These are phyloP conservation scores for Genyomyrus donnyi DNA, from an alignment of 2,113 vertebrate genomes.

Conservation along the genomic window DNA sequence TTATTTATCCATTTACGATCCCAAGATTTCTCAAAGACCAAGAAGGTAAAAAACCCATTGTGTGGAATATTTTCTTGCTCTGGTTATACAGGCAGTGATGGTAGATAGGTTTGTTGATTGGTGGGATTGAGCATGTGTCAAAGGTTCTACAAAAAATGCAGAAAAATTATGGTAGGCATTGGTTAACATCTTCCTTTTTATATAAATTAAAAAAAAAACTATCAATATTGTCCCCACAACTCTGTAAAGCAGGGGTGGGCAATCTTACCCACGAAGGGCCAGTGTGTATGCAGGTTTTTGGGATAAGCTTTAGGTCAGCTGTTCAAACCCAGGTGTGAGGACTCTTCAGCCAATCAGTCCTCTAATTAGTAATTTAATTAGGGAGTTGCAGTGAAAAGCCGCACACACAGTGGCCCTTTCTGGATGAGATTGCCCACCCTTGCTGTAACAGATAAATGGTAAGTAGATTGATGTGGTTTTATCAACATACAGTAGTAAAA, in stretches of 20 bases:
- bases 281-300: neutral
- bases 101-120: neutral
- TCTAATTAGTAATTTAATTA: neutral
- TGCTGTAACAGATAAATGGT: neutral
- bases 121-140: neutral
- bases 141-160: neutral
- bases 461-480: neutral
- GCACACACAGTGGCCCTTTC: neutral
- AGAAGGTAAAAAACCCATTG: neutral
- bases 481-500: neutral
- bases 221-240: neutral
- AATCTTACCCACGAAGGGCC: neutral
- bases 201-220: neutral
- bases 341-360: neutral
- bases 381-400: neutral
- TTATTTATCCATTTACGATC: constrained; percentile 3
- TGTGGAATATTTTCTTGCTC: neutral
- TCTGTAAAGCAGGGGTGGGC: neutral
- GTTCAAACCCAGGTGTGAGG: neutral
- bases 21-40: neutral
- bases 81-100: neutral
- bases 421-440: neutral
- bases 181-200: neutral
- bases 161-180: neutral
- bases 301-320: neutral